Evolutionary conservation across 2,888 invertebrate genomes (phyloP).

Genomic region (Coenonympha glycerion): DNA sequence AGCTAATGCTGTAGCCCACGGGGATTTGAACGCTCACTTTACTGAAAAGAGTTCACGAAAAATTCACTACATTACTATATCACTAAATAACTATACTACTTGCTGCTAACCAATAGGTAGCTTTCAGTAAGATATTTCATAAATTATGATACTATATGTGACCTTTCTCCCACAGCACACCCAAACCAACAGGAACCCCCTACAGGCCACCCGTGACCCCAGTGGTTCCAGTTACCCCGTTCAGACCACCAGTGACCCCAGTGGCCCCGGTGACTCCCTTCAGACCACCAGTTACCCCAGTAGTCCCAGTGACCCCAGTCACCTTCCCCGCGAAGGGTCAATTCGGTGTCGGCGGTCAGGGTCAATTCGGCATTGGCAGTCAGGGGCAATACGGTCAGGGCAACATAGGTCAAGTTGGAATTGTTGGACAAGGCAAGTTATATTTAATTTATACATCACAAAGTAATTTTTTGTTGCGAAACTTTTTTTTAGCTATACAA

Average conservation of each 20-base stretch:
- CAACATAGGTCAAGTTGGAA: slow-evolving; percentile 30
- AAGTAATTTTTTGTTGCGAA: not conserved
- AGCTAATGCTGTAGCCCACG: no score
- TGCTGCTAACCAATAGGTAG: no score
- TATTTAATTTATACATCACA: not conserved
- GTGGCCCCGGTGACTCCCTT: slow-evolving; percentile 32
- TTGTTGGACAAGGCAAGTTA: slow-evolving; percentile 23
- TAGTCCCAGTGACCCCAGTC: slow-evolving; percentile 35
- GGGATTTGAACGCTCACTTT: no score
- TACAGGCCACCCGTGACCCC: slow-evolving; percentile 50
- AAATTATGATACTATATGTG: no score
- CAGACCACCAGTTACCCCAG: slow-evolving; percentile 49
- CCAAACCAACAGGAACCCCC: slow-evolving; percentile 39
- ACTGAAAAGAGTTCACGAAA: no score
- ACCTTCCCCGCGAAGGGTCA: slow-evolving; percentile 35
- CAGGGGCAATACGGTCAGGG: slow-evolving; percentile 37
- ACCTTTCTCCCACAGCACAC: slow-evolving; percentile 25
- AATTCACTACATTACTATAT: not conserved
- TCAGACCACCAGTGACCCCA: slow-evolving; percentile 43
- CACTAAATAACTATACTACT: not conserved
- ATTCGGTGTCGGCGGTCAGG: slow-evolving; percentile 36
- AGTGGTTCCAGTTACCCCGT: slow-evolving; percentile 36
- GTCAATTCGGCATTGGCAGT: slow-evolving; percentile 33
- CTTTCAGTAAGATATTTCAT: no score
- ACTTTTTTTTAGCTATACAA: not conserved